These are phyloP conservation scores for Atlantisia rogersi DNA, from an alignment of 2,113 vertebrate species.

Conservation along the genomic window DNA sequence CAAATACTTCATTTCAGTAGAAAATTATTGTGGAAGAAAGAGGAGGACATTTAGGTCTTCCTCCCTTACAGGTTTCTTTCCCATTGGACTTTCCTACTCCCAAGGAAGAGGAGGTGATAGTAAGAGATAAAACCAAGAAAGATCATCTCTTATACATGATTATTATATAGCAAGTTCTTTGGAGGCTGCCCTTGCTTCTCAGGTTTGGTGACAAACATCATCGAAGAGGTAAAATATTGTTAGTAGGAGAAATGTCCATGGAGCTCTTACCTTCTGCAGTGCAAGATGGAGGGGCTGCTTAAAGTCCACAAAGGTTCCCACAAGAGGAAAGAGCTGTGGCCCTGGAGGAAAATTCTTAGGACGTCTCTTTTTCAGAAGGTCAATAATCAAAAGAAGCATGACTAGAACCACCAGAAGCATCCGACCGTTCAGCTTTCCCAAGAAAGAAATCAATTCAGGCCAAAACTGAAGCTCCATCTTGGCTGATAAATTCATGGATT, in stretches of 20 bases:
- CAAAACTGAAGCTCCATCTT: conserved; percentile 41
- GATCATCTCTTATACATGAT: not conserved
- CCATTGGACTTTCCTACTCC: not conserved
- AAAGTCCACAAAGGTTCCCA: conserved; percentile 71
- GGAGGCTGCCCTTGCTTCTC: not conserved
- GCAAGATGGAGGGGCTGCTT: conserved; percentile 45
- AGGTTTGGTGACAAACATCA: not conserved
- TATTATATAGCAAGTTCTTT: not conserved
- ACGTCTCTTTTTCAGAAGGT: conserved; percentile 73
- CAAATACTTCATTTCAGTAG: not conserved
- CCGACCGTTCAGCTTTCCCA: conserved; percentile 44
- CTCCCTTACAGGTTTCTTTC: not conserved
- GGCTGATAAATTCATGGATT: not conserved
- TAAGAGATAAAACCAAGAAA: not conserved
- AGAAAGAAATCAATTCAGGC: not conserved
- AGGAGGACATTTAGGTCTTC: not conserved
- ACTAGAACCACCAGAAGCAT: conserved; percentile 66
- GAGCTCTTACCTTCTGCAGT: conserved; percentile 68
- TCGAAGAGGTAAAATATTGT: not conserved
- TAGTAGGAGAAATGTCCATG: not conserved
- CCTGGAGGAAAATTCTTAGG: conserved; percentile 75
- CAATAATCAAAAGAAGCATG: conserved; percentile 62
- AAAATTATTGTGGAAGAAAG: not conserved
- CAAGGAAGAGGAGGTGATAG: not conserved
- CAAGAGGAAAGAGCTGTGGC: conserved; percentile 59